Percentiles rank a stretch among this genome's conserved stretches.
Evolutionary conservation across 2,113 vertebrate genomes (phyloP).

Genomic region (Laticauda colubrina): DNA sequence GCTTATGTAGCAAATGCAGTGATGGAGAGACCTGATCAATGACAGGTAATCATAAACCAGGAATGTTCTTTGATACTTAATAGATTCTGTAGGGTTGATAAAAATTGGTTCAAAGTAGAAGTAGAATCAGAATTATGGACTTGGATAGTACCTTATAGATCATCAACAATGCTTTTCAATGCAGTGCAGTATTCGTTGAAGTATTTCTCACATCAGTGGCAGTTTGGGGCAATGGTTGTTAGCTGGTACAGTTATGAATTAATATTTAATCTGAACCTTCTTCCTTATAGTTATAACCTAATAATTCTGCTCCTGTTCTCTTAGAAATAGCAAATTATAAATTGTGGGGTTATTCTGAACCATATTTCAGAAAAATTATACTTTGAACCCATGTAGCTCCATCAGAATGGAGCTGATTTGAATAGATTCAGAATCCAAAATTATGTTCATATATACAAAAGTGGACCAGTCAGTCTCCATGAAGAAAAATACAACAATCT

Average conservation of each 20-base stretch:
- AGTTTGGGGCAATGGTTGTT: background rate
- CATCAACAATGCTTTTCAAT: background rate
- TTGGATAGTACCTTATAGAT: background rate
- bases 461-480: background rate
- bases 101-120: background rate
- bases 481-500: background rate
- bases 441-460: background rate
- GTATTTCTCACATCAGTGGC: background rate
- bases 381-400: background rate
- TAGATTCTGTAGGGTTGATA: background rate
- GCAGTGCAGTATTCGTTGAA: background rate
- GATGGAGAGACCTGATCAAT: slow-evolving; percentile 74
- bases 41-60: slow-evolving; percentile 60
- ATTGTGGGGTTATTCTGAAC: background rate
- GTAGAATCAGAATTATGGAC: background rate
- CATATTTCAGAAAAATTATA: background rate
- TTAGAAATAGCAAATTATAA: background rate
- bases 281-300: background rate
- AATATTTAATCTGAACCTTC: background rate
- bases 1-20: slow-evolving; percentile 70
- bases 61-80: background rate
- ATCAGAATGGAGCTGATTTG: background rate
- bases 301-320: background rate
- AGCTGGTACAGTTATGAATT: background rate
- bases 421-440: background rate